Conservation (phyloP, 2,797 vertebrate genomes). For the Notamacropus eugenii region DNA sequence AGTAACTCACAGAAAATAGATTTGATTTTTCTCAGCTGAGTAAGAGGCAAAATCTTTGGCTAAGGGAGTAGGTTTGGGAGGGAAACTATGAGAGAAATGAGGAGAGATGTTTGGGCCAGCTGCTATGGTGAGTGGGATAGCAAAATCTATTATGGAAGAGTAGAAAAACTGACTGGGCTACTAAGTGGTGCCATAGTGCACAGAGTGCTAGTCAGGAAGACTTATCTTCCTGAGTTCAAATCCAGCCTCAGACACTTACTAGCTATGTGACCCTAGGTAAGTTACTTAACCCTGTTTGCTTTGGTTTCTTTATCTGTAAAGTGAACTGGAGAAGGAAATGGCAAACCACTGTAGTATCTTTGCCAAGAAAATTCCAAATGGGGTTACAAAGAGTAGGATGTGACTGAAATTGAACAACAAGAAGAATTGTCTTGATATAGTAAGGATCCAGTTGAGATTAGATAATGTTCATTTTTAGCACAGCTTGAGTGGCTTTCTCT, state of each 20-base stretch:
- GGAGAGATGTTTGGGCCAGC: not conserved
- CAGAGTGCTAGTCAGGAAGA: not conserved
- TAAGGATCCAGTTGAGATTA: not conserved
- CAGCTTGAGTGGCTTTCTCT: not conserved
- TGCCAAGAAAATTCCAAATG: not conserved
- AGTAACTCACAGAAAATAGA: not conserved
- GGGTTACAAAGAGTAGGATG: not conserved
- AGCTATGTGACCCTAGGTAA: not conserved
- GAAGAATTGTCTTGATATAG: not conserved
- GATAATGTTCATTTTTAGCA: not conserved
- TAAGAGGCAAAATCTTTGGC: not conserved
- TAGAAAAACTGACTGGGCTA: not conserved
- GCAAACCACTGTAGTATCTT: not conserved
- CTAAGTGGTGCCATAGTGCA: not conserved
- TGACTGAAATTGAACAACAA: not conserved
- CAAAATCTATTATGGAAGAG: not conserved
- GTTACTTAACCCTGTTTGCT: not conserved
- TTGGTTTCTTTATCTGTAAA: not conserved
- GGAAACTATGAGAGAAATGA: not conserved
- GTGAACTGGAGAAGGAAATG: not conserved
- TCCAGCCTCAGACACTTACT: not conserved
- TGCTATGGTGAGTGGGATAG: not conserved
- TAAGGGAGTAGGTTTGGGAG: not conserved
- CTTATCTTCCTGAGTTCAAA: not conserved
- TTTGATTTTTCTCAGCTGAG: not conserved